Evolutionary conservation across 2,797 vertebrate species (phyloP), one percentile per base, ranked within the genome.

Genomic region (Mus caroli): DNA sequence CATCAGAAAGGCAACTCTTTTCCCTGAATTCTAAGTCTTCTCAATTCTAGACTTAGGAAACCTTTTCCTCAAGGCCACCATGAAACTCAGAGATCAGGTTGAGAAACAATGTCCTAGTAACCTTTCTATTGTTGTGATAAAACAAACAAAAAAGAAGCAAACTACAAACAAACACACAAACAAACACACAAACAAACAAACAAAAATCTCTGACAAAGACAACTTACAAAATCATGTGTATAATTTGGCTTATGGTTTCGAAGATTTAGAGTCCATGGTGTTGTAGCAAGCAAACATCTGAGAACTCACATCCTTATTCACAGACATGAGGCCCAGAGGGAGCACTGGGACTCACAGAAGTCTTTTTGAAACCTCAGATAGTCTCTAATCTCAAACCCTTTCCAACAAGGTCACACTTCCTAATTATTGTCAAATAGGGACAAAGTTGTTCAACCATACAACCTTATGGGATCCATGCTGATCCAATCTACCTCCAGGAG

Each of bases 41-140:
- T 69, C 22, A 34, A 85, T 6, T 84, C 15, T 92, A 62, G 56
- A 19, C 75, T 77, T 8, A 52, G 4, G 3, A 54, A 13, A 34
- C 0, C 15, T 1, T 5, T 3, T 14, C 43, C 40, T 54, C 28
- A 37, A 0, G 0, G 40, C 12, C 4, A 10, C 40, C 17, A 0
- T 82, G 58, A 71, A 31, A 43, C 15, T 2, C 12, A 73, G 14
- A 50, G 2, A 15, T 43, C 12, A 4, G 26, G 1, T 24, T 58
- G 78, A 80, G 22, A 56, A 80, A 22, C 12, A 14, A 26, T 26
- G 54, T 40, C 34, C 24, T 58, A 13, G n/a, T 58, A 37, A 58
- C 3, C 9, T 80, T 56, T 22, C 31, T 79, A 54, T 79, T 79
- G 6, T 34, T n/a, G 19, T 40, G 52, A n/a, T 54, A 79, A n/a